phyloP scores from a whole-genome alignment of 2,797 vertebrate genomes.

The Enteromius fasciolatus region DNA sequence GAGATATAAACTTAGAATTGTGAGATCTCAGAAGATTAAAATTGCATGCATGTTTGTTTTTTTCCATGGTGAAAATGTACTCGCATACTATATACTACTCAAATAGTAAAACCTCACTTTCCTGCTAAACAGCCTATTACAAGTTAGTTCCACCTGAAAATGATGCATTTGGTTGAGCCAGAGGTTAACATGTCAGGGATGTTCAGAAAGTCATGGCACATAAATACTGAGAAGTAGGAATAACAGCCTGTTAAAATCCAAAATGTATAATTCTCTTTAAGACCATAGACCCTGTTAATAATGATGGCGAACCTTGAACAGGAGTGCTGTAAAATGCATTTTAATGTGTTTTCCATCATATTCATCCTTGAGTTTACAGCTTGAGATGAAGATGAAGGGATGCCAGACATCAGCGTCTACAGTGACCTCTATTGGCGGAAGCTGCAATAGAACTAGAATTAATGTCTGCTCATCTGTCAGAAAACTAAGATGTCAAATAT shows the following conservation, averaged over 20 bases:
- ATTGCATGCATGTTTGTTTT: too few relatives aligned
- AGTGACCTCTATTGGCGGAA: constrained; percentile 54
- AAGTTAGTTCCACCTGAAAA: not conserved
- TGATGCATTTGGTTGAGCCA: not conserved
- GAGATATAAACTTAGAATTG: too few relatives aligned
- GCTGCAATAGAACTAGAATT: not conserved
- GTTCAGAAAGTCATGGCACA: not conserved
- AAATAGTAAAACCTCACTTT: not conserved
- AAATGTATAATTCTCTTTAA: constrained; percentile 20
- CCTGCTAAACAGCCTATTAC: not conserved
- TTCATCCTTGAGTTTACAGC: constrained; percentile 8
- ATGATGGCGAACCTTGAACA: constrained; percentile 1
- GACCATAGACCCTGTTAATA: not conserved
- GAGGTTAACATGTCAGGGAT: not conserved
- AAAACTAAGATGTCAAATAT: constrained; percentile 32
- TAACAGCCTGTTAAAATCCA: not conserved
- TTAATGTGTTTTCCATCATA: not conserved
- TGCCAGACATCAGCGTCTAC: constrained; percentile 31
- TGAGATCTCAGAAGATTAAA: too few relatives aligned
- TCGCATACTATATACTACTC: not conserved
- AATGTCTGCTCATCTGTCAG: constrained; percentile 18
- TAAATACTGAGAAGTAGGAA: not conserved
- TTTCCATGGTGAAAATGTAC: too few relatives aligned
- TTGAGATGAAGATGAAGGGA: not conserved
- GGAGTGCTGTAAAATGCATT: not conserved